Evolutionary conservation across 2,113 vertebrate species (phyloP).

Genomic region (Grammomys dolichurus): DNA sequence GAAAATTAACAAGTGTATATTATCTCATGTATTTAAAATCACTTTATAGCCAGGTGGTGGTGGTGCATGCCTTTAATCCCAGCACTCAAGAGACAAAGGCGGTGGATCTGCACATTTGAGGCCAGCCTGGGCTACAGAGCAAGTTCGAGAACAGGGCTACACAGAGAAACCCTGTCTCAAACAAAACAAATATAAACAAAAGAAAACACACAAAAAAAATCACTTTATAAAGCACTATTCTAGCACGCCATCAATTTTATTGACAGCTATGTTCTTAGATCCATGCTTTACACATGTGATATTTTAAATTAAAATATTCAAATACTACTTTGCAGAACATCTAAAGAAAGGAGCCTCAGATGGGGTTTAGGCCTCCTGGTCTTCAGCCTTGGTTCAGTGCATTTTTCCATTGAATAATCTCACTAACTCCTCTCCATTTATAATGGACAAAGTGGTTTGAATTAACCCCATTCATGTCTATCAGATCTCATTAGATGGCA

Average conservation of each 20-base stretch:
- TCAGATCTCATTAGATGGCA: background rate
- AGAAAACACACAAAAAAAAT: background rate
- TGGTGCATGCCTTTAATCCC: too few species aligned
- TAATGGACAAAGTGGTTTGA: background rate
- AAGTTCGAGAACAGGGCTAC: too few species aligned
- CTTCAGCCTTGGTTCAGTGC: background rate
- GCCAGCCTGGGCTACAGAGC: too few species aligned
- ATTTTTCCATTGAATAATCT: background rate
- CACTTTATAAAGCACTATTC: background rate
- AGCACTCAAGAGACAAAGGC: too few species aligned
- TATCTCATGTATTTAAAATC: background rate
- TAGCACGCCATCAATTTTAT: background rate
- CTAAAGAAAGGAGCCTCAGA: background rate
- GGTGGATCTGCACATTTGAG: too few species aligned
- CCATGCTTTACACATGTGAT: background rate
- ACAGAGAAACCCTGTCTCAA: background rate
- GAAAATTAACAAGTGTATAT: background rate
- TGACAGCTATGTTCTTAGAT: background rate
- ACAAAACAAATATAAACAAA: background rate
- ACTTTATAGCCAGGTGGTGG: background rate
- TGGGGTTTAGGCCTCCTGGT: background rate
- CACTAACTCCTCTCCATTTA: background rate
- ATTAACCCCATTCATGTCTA: background rate
- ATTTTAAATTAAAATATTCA: background rate
- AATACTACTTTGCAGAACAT: background rate